phyloP scores from a whole-genome alignment of 37 sponge, comb jelly and placozoan genomes.

The Lycopodina hypogea region DNA sequence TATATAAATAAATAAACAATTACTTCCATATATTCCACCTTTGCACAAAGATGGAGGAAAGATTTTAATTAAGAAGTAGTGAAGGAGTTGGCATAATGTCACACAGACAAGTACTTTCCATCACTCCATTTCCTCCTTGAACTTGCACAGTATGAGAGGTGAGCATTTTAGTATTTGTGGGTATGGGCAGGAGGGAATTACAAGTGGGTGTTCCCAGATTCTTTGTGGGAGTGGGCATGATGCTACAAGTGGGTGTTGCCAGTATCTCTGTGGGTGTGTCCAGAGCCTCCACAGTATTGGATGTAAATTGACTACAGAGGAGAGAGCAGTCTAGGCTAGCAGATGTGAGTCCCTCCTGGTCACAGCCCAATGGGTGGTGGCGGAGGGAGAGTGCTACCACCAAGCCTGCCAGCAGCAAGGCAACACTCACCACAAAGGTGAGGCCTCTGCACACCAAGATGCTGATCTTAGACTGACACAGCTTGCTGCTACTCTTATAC shows the following conservation, averaged over 20 bases:
- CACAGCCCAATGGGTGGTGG: neutral
- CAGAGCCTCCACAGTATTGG: too few relatives aligned
- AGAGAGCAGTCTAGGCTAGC: neutral
- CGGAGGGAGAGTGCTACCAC: neutral
- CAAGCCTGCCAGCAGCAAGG: neutral
- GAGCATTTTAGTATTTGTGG: neutral
- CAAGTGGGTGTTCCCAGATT: neutral
- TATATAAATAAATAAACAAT: too few relatives aligned
- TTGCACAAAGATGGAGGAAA: too few relatives aligned
- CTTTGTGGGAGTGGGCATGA: neutral
- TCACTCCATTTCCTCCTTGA: neutral
- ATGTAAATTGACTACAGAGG: neutral
- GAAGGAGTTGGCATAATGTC: neutral
- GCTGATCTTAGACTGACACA: neutral
- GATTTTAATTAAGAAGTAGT: too few relatives aligned
- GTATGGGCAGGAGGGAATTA: neutral
- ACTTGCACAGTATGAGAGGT: neutral
- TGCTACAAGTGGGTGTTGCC: neutral
- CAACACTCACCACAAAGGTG: conserved; percentile 6
- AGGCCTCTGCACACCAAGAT: neutral
- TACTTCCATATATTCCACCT: too few relatives aligned
- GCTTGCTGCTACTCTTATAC: neutral
- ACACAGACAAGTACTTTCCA: neutral
- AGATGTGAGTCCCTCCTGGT: too few relatives aligned
- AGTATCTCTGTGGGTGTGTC: neutral